Evolutionary conservation across 2,888 invertebrate genomes (phyloP).

Genomic region (Nemurella pictetii): DNA sequence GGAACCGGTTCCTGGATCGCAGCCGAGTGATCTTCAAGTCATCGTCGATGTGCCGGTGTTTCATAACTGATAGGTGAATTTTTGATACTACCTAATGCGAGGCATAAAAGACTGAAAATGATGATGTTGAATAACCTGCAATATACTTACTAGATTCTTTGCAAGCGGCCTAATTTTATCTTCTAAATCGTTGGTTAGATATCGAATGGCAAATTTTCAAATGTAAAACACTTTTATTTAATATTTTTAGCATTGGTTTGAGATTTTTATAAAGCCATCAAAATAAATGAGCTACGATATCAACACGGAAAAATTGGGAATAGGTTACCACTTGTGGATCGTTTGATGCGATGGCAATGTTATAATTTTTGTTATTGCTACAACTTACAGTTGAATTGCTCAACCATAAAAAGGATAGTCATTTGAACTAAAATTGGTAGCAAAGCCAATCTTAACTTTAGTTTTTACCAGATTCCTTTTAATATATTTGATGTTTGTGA

Average conservation of each 20-base stretch:
- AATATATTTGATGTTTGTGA: too few species aligned
- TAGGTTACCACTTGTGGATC: neutral
- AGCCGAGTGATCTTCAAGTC: neutral
- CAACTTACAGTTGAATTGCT: neutral
- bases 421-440: neutral
- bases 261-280: neutral
- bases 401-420: neutral
- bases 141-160: slow-evolving; percentile 1
- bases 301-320: neutral
- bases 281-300: neutral
- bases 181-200: neutral
- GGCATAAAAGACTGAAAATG: slow-evolving; percentile 19
- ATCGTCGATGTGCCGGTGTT: neutral
- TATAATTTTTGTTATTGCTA: neutral
- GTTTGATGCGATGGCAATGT: too few species aligned
- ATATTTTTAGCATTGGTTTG: too few species aligned
- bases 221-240: neutral
- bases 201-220: neutral
- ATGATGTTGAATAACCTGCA: neutral
- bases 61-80: neutral
- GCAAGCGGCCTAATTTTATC: neutral
- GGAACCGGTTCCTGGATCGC: slow-evolving; percentile 34
- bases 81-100: neutral
- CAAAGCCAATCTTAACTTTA: neutral
- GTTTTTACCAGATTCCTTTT: too few species aligned